Percentiles rank a stretch among this genome's conserved stretches.
phyloP scores from a whole-genome alignment of 2,888 invertebrate genomes.

The Rhaphigaster nebulosa region DNA sequence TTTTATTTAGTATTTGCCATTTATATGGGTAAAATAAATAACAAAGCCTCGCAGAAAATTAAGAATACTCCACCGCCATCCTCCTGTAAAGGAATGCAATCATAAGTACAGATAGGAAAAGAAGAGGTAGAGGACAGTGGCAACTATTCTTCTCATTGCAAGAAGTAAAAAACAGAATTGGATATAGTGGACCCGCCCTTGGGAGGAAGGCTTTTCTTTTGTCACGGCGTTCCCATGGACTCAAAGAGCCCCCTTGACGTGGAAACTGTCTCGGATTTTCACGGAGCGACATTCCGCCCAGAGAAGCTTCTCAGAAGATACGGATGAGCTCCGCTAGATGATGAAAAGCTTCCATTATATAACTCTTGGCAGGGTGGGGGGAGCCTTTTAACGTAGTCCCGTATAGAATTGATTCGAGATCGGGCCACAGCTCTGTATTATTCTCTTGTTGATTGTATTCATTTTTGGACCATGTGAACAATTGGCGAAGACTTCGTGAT shows the following conservation, averaged over 20 bases:
- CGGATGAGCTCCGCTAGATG: constrained; percentile 41
- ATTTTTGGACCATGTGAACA: constrained; percentile 26
- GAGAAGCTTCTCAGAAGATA: constrained; percentile 45
- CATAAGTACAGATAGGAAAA: background rate
- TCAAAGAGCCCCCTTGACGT: constrained; percentile 16
- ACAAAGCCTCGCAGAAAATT: background rate
- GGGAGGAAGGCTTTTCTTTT: constrained; percentile 28
- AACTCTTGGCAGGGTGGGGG: background rate
- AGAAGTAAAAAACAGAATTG: constrained; percentile 52
- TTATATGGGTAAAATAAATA: too few species aligned
- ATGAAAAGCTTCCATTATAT: constrained; percentile 54
- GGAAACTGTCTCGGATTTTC: constrained; percentile 55
- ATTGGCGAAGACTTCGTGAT: background rate
- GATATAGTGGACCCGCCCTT: constrained; percentile 49
- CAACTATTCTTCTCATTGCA: constrained; percentile 48
- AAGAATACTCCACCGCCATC: background rate
- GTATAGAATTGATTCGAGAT: constrained; percentile 54
- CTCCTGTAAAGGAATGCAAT: background rate
- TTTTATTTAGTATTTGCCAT: too few species aligned
- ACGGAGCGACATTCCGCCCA: constrained; percentile 26
- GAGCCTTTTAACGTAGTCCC: constrained; percentile 51
- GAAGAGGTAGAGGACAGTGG: constrained; percentile 21
- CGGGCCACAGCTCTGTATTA: background rate
- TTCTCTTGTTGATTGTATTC: constrained; percentile 33
- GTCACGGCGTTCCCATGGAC: constrained; percentile 45